Base-by-base conservation (phyloP, 2,888 invertebrate genomes). In the Lasioglossum lativentre region DNA sequence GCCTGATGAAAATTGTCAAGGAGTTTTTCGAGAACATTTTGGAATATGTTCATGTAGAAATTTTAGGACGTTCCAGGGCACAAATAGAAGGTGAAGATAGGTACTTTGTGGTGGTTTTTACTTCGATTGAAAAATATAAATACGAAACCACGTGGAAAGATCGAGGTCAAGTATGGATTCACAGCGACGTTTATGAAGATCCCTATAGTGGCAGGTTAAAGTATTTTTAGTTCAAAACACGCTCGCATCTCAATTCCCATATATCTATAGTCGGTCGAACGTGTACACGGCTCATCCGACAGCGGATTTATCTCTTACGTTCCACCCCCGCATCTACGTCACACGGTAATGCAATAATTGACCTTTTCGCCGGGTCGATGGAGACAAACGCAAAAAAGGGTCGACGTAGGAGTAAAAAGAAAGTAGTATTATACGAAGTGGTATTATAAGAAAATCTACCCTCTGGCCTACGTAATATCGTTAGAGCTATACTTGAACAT, bases 291-390 rank as follows among this genome's bases (percentile, higher is more conserved):
- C 40, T 82, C 66, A 72, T 82, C 56, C 76, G 52, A 74, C 56
- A 82, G 59, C 56, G 82, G 47, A 76, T 82, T 77, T 73, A 82
- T 77, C 70, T 82, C 47, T 75, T 79, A 56, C 71, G 52, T 68
- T 77, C 77, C 73, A 81, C 82, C 82, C 83, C 82, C 73, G 82
- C 83, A 70, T 45, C 68, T 76, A 77, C 77, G 83, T 83, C 82
- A 82, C 82, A 76, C 73, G 71, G 63, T 83, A 83, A 83, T 76
- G 76, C 73, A 83, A 82, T 82, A 82, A 83, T 83, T 83, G 83
- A 83, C 83, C 83, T 83, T 83, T 82, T 82, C 83, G 71, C 38
- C 59, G 63, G 63, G 34, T 81, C 75, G 75, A 82, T 81, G 63
- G 52, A 73, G 75, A 79, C n/a, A 56, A 83, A 72, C 45, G 83